These are phyloP conservation scores for Zophobas morio DNA, from an alignment of 1,140 invertebrate genomes.

Conservation along the genomic window DNA sequence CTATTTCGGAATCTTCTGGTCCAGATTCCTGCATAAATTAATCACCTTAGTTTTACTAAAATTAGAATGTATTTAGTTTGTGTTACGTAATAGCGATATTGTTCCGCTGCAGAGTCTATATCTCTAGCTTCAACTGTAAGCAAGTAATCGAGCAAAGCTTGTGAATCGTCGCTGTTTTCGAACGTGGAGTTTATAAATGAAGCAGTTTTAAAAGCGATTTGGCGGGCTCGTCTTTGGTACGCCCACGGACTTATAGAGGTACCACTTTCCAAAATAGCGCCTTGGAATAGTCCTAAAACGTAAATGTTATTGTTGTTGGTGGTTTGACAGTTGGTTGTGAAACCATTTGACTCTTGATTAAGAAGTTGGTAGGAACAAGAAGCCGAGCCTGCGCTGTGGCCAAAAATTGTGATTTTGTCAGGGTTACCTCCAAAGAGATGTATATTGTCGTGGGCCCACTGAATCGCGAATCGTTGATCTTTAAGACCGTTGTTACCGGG, in stretches of 20 bases:
- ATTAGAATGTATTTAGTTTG: background rate
- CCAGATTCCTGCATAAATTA: background rate
- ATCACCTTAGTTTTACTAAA: background rate
- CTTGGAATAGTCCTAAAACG: conserved; percentile 13
- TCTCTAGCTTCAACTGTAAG: conserved; percentile 6
- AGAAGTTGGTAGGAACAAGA: conserved; percentile 61
- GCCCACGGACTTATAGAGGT: conserved; percentile 28
- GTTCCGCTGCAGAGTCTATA: background rate
- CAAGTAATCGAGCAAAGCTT: conserved; percentile 1
- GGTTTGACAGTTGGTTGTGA: background rate
- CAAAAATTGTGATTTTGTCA: conserved; percentile 68
- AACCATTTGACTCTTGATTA: conserved; percentile 52
- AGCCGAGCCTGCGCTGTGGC: conserved; percentile 68
- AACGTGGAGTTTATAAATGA: background rate
- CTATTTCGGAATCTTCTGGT: background rate
- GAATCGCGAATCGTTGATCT: conserved; percentile 71
- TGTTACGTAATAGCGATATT: conserved; percentile 10
- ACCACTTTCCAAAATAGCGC: conserved; percentile 36
- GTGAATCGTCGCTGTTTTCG: background rate
- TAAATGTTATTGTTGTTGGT: too few relatives aligned
- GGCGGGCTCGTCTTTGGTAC: background rate
- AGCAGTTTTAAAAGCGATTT: background rate
- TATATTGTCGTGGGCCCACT: conserved; percentile 66
- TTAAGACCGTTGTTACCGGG: conserved; percentile 73
- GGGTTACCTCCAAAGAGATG: conserved; percentile 64